Percentiles rank a stretch among this genome's conserved stretches.
These are phyloP conservation scores for Tetraneura akinire DNA, from an alignment of 1,140 invertebrate species.

Conservation along the genomic window DNA sequence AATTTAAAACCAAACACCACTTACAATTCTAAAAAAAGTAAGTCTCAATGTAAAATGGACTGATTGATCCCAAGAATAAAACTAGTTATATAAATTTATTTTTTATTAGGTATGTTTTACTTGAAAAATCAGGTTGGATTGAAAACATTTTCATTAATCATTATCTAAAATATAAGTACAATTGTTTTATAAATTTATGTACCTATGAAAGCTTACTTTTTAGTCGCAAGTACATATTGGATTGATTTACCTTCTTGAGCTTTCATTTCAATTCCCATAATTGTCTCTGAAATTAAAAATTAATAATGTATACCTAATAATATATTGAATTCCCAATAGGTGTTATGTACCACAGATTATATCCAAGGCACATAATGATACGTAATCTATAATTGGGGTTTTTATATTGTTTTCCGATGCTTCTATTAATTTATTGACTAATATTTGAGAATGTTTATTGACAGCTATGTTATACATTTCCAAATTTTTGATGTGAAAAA, in stretches of 20 bases:
- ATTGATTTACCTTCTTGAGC: conserved; percentile 53
- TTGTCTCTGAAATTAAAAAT: conserved; percentile 54
- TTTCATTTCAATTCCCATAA: conserved; percentile 54
- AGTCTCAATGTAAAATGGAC: no score
- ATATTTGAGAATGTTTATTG: conserved; percentile 62
- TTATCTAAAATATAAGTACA: background rate
- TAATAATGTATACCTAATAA: no score
- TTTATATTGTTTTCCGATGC: background rate
- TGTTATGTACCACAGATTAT: conserved; percentile 74
- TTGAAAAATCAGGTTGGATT: no score
- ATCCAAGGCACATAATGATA: conserved; percentile 78
- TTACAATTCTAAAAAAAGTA: no score
- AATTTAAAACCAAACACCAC: no score
- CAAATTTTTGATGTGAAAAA: conserved; percentile 72
- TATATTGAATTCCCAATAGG: background rate
- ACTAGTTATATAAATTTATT: no score
- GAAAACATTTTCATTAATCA: no score
- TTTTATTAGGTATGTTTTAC: no score
- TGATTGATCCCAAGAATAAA: no score
- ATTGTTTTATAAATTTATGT: background rate
- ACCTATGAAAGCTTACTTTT: conserved; percentile 11
- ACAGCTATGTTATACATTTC: conserved; percentile 68
- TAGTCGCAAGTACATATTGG: conserved; percentile 54
- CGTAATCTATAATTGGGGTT: conserved; percentile 74
- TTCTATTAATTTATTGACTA: conserved; percentile 66